phyloP scores from a whole-genome alignment of 2,888 invertebrate genomes.

The Chloromyia formosa region DNA sequence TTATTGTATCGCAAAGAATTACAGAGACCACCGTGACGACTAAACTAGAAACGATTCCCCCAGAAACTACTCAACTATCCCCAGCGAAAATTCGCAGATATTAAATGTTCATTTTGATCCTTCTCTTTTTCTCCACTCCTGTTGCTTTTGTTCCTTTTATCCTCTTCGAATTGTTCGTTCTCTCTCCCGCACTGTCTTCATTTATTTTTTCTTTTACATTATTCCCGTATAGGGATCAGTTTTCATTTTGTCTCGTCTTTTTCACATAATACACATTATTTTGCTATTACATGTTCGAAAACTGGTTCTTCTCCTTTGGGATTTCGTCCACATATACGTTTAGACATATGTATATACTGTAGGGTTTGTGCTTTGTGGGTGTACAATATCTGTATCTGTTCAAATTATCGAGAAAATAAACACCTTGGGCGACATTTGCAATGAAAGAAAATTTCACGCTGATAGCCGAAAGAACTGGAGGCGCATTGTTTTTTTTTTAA shows the following conservation, averaged over 20 bases:
- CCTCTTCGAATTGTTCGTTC: neutral
- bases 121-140: neutral
- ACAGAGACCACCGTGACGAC: no score
- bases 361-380: slow-evolving; percentile 6
- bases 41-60: slow-evolving; percentile 2
- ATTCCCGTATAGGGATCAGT: slow-evolving; percentile 3
- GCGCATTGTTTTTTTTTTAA: neutral
- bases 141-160: neutral
- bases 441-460: slow-evolving; percentile 4
- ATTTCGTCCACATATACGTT: neutral
- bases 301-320: neutral
- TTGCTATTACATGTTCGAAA: slow-evolving; percentile 28
- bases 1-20: no score
- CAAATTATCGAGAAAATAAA: slow-evolving; percentile 31
- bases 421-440: slow-evolving; percentile 26
- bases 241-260: slow-evolving; percentile 7
- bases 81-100: slow-evolving; percentile 28
- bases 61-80: slow-evolving; percentile 9
- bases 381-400: slow-evolving; percentile 21
- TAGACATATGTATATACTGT: no score
- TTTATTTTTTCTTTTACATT: neutral
- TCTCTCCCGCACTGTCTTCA: neutral
- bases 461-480: neutral
- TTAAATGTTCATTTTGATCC: slow-evolving; percentile 35
- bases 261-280: slow-evolving; percentile 29